Percentiles rank a stretch among this genome's conserved stretches.
phyloP scores from a whole-genome alignment of 2,888 invertebrate genomes.

The Meganola albula region DNA sequence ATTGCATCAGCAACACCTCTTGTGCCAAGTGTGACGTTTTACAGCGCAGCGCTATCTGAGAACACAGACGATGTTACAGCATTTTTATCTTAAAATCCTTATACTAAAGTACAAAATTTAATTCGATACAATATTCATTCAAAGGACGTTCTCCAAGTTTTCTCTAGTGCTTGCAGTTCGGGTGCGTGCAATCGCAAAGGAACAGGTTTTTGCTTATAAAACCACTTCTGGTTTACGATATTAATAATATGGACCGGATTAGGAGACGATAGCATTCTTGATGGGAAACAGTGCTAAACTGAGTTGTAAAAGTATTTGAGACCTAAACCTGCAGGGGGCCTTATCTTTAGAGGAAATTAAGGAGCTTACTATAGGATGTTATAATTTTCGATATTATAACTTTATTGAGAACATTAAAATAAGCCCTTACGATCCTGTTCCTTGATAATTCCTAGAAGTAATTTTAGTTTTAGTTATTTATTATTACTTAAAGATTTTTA shows the following conservation, averaged over 20 bases:
- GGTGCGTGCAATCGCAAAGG: constrained; percentile 59
- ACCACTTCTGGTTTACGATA: constrained; percentile 73
- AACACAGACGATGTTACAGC: constrained; percentile 45
- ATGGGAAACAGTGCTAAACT: constrained; percentile 65
- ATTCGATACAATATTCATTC: constrained; percentile 27
- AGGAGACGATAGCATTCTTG: constrained; percentile 68
- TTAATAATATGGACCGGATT: constrained; percentile 69
- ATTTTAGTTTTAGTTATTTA: no score
- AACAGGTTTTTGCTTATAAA: constrained; percentile 68
- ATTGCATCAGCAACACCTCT: constrained; percentile 73
- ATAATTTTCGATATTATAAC: no score
- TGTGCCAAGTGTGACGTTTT: constrained; percentile 67
- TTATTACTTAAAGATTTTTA: no score
- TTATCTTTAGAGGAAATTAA: constrained; percentile 43
- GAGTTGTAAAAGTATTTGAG: constrained; percentile 58
- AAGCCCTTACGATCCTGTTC: no score
- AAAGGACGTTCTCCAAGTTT: constrained; percentile 46
- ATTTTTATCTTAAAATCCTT: constrained; percentile 37
- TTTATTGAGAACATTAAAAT: no score
- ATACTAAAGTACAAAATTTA: constrained; percentile 42
- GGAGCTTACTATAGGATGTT: neutral
- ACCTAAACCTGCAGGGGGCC: constrained; percentile 52
- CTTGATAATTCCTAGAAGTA: no score
- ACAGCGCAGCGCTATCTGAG: constrained; percentile 31
- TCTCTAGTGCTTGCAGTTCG: constrained; percentile 48